phyloP scores from a whole-genome alignment of 2,113 vertebrate genomes.

The Petrocephalus microphthalmus region DNA sequence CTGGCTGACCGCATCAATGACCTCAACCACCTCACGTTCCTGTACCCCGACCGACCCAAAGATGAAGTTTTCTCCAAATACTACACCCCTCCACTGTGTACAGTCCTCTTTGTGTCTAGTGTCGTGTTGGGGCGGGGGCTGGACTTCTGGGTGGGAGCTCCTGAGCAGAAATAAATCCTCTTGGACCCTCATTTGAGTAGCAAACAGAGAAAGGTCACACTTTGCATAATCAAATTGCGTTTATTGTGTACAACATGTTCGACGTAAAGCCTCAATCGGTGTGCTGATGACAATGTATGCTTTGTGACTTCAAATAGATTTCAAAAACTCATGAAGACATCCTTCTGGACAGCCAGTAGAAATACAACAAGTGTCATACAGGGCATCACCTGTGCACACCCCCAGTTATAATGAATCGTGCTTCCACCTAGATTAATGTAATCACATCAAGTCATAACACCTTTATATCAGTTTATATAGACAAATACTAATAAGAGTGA shows the following conservation, averaged over 20 bases:
- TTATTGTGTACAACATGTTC: background rate
- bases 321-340: background rate
- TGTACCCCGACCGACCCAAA: conserved; percentile 90
- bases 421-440: background rate
- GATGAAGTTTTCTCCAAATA: conserved; percentile 98
- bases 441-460: background rate
- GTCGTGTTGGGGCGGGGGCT: background rate
- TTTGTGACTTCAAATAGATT: background rate
- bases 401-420: background rate
- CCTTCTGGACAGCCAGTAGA: background rate
- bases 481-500: background rate
- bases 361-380: background rate
- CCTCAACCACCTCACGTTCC: conserved; percentile 88
- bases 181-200: background rate
- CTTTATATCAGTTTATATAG: background rate
- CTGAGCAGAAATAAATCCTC: background rate
- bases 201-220: background rate
- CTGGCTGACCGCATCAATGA: conserved; percentile 93
- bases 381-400: background rate
- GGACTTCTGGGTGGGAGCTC: background rate
- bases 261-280: background rate
- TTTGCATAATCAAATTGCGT: background rate
- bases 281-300: background rate
- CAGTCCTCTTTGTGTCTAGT: conserved; percentile 31
- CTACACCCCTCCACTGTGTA: conserved; percentile 91